Evolutionary conservation across 2,797 vertebrate species (phyloP), one percentile per base, ranked within the genome.

Genomic region (Sardinella longiceps): DNA sequence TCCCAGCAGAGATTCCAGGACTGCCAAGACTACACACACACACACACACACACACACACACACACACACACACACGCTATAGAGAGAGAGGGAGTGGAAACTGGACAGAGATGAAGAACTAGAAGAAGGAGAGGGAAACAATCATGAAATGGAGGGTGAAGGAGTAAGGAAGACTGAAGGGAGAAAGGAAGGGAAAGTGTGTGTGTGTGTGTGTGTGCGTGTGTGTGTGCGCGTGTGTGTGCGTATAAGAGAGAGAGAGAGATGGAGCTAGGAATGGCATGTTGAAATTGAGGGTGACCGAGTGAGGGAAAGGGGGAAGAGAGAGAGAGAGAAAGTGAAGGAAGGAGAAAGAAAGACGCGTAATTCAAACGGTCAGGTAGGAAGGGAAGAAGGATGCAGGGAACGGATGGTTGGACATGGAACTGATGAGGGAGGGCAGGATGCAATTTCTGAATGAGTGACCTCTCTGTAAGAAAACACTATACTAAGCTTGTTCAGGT

Each of bases 151-250:
- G 53, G 20, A 58, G 53, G 20, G 53, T 4, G 53, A 58, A 0
- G 85, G 82, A 85, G 50, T 28, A 50, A 20, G 56, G 28, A 58
- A 82, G 60, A 85, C 33, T n/a, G 83, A 18, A 56, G 51, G 12
- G 23, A 4, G 37, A 48, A 39, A 63, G 43, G 25, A 20, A 18
- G 20, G 20, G 53, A 6, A n/a, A 58, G 20, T n/a, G 53, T 5
- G 4, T 43, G 43, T 43, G 43, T 43, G 43, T 1, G 43, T 43
- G 43, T 2, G 39, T 6, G 39, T 43, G 39, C 39, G 39, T n/a
- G 39, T 3, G 43, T 43, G 43, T 43, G 43, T 43, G 43, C 4
- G 39, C 39, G 39, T 2, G 39, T 6, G 39, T 6, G 39, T 2
- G 39, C 39, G 7, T 7, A 4, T 5, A 58, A 58, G 5, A 3